Percentiles rank a stretch among this genome's conserved stretches.
These are phyloP conservation scores for Hololepta plana DNA, from an alignment of 2,888 invertebrate genomes.

Conservation along the genomic window DNA sequence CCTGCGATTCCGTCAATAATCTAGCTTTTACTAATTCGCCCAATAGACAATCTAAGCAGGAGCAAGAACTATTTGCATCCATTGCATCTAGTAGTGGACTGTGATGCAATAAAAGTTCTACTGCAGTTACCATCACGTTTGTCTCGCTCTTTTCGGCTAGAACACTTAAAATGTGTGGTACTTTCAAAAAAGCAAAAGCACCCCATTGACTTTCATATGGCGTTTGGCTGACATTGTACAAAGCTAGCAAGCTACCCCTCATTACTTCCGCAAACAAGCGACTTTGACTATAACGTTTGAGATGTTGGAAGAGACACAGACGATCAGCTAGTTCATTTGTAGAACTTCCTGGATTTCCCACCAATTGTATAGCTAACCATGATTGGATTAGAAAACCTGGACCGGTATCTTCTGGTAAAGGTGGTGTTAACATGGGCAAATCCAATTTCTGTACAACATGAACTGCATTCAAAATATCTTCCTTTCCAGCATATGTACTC, in stretches of 20 bases:
- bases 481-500: constrained; percentile 9
- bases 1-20: constrained; percentile 61
- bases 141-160: constrained; percentile 15
- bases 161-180: constrained; percentile 52
- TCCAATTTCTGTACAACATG: constrained; percentile 43
- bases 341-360: constrained; percentile 71
- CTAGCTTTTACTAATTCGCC: constrained; percentile 63
- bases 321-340: constrained; percentile 66
- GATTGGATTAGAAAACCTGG: constrained; percentile 60
- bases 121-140: constrained; percentile 63
- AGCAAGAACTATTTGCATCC: constrained; percentile 78
- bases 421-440: constrained; percentile 38
- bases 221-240: constrained; percentile 70
- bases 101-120: constrained; percentile 71
- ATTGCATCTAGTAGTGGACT: constrained; percentile 73
- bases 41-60: constrained; percentile 66
- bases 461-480: constrained; percentile 39
- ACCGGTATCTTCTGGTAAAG: constrained; percentile 38
- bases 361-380: constrained; percentile 65
- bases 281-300: constrained; percentile 66
- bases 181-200: constrained; percentile 83
- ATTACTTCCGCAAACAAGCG: constrained; percentile 79
- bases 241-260: constrained; percentile 73
- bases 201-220: constrained; percentile 84
- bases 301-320: constrained; percentile 63